Conservation (phyloP, 2,797 vertebrate species). For the Mycteria americana region DNA sequence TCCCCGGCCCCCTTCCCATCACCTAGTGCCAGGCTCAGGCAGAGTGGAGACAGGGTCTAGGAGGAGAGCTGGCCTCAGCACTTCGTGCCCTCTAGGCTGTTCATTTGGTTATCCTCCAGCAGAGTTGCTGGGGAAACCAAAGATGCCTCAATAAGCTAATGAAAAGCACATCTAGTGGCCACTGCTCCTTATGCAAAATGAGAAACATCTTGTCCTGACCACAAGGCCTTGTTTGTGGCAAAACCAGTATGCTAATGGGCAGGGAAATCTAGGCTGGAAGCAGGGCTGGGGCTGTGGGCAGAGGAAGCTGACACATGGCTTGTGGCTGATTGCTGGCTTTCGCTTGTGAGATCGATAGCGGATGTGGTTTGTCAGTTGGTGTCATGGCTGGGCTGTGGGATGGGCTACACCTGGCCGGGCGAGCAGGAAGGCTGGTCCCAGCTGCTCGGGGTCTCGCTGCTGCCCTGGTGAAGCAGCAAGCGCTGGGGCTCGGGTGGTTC, state of each 20-base stretch:
- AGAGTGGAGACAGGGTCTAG: neutral
- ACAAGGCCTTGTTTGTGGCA: neutral
- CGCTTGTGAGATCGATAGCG: rapidly evolving
- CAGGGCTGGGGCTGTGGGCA: neutral
- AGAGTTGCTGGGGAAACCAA: neutral
- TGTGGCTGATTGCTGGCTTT: neutral
- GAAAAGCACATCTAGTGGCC: neutral
- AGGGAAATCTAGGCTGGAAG: neutral
- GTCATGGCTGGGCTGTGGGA: neutral
- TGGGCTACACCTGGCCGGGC: neutral
- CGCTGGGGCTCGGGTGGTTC: neutral
- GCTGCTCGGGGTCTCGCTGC: neutral
- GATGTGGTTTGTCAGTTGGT: neutral
- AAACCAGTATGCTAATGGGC: neutral
- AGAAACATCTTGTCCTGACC: conserved; percentile 1
- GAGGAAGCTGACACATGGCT: neutral
- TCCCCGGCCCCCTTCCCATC: neutral
- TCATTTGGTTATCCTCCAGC: neutral
- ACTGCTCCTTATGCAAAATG: neutral
- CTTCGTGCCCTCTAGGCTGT: neutral
- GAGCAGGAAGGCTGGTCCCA: neutral
- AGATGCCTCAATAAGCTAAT: neutral
- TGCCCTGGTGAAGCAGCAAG: neutral
- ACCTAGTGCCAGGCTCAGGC: neutral
- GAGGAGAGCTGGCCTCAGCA: neutral